A percentile compares a stretch with the other conserved stretches of the same genome.
Evolutionary conservation across 1,140 invertebrate species (phyloP).

Genomic region (Eueides isabella): DNA sequence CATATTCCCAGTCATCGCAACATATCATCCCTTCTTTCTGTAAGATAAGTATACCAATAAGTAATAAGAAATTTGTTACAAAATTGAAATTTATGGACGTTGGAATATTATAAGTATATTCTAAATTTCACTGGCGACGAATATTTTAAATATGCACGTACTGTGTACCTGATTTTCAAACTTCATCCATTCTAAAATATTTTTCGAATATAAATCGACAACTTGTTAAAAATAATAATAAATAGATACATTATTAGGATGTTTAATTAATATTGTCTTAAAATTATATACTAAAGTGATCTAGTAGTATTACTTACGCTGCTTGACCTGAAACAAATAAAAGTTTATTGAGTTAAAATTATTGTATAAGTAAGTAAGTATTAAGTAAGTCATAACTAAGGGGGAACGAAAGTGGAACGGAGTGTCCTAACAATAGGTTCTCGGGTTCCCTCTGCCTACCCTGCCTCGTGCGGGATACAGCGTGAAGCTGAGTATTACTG

Average conservation of each 20-base stretch:
- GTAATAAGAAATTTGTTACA: neutral
- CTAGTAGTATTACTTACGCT: neutral
- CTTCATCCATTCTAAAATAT: neutral
- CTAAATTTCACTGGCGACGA: neutral
- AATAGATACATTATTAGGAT: neutral
- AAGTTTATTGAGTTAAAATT: neutral
- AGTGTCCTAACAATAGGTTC: too few species aligned
- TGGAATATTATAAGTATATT: neutral
- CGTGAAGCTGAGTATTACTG: too few species aligned
- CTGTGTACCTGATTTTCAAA: too few species aligned
- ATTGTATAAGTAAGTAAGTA: too few species aligned
- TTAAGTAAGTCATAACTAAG: too few species aligned
- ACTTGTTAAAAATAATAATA: neutral
- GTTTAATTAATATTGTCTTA: neutral
- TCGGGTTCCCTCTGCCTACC: too few species aligned
- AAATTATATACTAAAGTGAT: neutral
- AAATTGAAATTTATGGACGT: neutral
- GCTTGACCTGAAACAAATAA: neutral
- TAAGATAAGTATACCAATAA: neutral
- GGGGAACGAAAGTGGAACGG: too few species aligned
- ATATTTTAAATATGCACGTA: too few species aligned
- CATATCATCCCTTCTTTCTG: neutral
- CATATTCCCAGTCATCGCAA: conserved; percentile 1
- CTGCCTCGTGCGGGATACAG: too few species aligned
- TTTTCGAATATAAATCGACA: neutral